Conservation (phyloP, 1,140 invertebrate genomes). For the Drosophila murphyi region DNA sequence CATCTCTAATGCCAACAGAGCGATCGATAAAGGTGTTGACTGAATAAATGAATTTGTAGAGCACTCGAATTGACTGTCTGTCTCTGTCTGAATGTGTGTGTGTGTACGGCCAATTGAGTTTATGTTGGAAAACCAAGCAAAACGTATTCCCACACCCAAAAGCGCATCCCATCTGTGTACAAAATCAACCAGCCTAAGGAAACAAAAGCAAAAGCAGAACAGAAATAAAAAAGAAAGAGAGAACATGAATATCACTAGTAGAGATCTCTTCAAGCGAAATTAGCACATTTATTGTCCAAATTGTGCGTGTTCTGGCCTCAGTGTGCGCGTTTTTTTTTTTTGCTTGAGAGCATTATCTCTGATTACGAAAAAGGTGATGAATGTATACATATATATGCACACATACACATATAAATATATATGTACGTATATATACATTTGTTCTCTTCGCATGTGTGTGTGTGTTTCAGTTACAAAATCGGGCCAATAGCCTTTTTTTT, state of each 20-base stretch:
- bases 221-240: constrained; percentile 5
- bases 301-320: constrained; percentile 33
- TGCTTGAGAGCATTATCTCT: constrained; percentile 51
- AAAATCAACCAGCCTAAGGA: neutral
- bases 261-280: constrained; percentile 42
- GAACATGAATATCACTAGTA: constrained; percentile 19
- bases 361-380: constrained; percentile 61
- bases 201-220: neutral
- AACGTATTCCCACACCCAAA: constrained; percentile 14
- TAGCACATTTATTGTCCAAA: constrained; percentile 56
- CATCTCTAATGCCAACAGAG: constrained; percentile 45
- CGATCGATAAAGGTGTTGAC: constrained; percentile 20
- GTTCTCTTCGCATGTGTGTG: constrained; percentile 6
- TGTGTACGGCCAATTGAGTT: constrained; percentile 48
- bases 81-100: neutral
- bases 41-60: constrained; percentile 65
- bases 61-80: constrained; percentile 27
- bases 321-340: constrained; percentile 26
- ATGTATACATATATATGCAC: constrained; percentile 27
- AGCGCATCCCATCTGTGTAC: neutral
- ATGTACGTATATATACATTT: neutral
- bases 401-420: neutral
- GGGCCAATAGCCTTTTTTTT: constrained; percentile 3
- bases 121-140: constrained; percentile 50
- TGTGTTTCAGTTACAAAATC: constrained; percentile 30